Evolutionary conservation across 92 coral and sea anemone species (phyloP), one percentile per base, ranked within the genome.

Genomic region (Meandrina meandrites): DNA sequence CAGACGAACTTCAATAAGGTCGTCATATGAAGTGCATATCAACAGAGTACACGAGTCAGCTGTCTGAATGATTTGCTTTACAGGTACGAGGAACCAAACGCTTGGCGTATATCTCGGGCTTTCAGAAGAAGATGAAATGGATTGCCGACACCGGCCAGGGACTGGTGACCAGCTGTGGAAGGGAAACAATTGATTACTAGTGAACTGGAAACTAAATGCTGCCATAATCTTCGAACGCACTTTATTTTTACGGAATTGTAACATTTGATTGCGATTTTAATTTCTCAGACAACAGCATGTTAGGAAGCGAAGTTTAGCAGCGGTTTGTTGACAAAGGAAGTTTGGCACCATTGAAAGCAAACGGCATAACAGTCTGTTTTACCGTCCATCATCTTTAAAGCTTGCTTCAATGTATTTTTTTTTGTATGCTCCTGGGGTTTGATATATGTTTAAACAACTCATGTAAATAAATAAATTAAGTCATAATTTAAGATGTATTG

Each of bases 61-160:
- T 64, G 15, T 9, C 31, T 60, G 28, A 64, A 64, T 64, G 30
- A 7, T 62, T 27, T 75, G 75, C 81, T 48, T 79, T 70, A 40
- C 86, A 97, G 99, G 75, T 97, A 97, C 86, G 99, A 97, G 81
- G 99, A 97, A 73, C 99, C 99, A 27, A 97, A 97, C 78, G 99
- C 99, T 10, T 97, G 99, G 99, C 90, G 99, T 73, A 97, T 97
- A 54, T 97, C 99, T 68, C 92, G 99, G 57, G 99, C 99, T 18
- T 97, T 95, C 86, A 90, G 99, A 81, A 92, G 99, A 88, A 93
- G 98, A 66, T 96, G 88, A 92, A 86, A 64, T 27, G 70, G 8
- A n/a, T n/a, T 11, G 31, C 31, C 27, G 30, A 62, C 57, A 51
- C n/a, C n/a, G n/a, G n/a, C 4, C 57, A 51, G 57, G 57, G 69